Base-by-base conservation (phyloP, 2,888 invertebrate genomes). In the Lasius platythorax region DNA sequence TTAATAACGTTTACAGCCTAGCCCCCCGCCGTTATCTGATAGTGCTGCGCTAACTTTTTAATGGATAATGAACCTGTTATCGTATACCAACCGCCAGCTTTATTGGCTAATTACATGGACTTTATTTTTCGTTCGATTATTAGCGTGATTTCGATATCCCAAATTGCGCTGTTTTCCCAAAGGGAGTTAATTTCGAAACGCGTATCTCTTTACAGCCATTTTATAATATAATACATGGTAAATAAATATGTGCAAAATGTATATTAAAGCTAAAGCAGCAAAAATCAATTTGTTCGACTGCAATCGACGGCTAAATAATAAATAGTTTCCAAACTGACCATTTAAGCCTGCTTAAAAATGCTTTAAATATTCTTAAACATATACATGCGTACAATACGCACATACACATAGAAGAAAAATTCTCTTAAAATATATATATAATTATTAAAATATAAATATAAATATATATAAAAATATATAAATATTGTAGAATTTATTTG, bases 1-100 rank as follows among this genome's bases (percentile, higher is more conserved):
- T 79, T 79, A 79, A 79, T 79, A 79, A 72, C 72, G 61, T 63
- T 61, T 61, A 58, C 43, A 79, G 46, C 68, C 12, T 33, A 43
- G 58, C n/a, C n/a, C n/a, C n/a, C 23, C 33, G 33, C 23, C 46
- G 50, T 70, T 81, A 81, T 50, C 70, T 63, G 79, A 81, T 79
- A 76, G 37, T n/a, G 67, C 5, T 67, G 56, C 0, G 37, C 30
- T 61, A 72, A 72, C 56, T 81, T 81, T 81, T 81, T 37, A 72
- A 70, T 50, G 79, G 79, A 70, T 81, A 81, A 81, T 81, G 72
- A 81, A 81, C 61, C 37, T 63, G 61, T 81, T 81, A 63, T 81
- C 72, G 33, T 40, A 43, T 18, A 46, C 18, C 70, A 15, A 70
- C 18, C 61, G 23, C 11, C 18, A 33, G 37, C 50, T 72, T 70